Evolutionary conservation across 1,140 invertebrate genomes (phyloP), one percentile per base, ranked within the genome.

Genomic region (Drosophila varians): DNA sequence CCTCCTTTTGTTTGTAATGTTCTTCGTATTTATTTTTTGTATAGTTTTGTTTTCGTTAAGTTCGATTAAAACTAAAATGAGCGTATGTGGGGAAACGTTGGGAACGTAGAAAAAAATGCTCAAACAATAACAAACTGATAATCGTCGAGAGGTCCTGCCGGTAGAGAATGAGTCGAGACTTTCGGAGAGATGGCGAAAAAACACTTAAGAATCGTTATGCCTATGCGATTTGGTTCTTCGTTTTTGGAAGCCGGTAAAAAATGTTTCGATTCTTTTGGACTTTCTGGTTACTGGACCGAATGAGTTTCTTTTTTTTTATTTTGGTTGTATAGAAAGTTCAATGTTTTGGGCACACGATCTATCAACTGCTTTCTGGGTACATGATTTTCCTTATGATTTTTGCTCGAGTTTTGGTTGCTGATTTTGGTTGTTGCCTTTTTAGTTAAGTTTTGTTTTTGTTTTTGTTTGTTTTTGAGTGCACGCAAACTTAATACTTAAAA

Each of bases 401-500:
- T 66, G 64, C 53, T 75, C 60, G 60, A 75, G 73, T 79, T 86
- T 86, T 86, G 49, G 79, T 66, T 71, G 47, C 25, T 74, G 58
- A 56, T 72, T 73, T 70, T 73, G 28, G 53, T 73, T 42, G 43
- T 46, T 77, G 58, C n/a, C 51, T 74, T 87, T 31, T 16, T 38
- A 38, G 34, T 36, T 86, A 77, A 36, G 72, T 74, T 62, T 65
- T 48, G 51, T 53, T 61, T 53, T 55, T n/a, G 46, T 78, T 61
- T 55, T 68, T 40, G 51, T 68, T 64, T 71, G 49, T 84, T 86
- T 86, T 87, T 77, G 58, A 88, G 82, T 88, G 83, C 77, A 87
- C 82, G 77, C 83, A 87, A 87, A 87, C 68, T 87, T 74, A 87
- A 87, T 87, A 87, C 82, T 87, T 87, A 87, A 87, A 87, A 87